Conservation (phyloP, 2,797 vertebrate genomes). For the Gambelia wislizenii region DNA sequence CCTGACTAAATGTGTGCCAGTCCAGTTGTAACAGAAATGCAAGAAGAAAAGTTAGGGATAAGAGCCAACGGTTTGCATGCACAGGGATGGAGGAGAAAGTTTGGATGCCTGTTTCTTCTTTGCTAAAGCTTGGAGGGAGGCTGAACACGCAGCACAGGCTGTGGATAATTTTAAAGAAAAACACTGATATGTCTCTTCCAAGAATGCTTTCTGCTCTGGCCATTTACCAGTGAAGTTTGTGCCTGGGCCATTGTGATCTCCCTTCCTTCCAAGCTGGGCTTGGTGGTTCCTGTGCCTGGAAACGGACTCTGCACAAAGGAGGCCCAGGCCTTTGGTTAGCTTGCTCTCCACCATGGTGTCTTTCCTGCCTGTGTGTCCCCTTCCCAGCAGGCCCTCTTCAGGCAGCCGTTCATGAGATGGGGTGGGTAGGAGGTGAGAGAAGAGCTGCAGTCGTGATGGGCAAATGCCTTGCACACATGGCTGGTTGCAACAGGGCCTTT, state of each 20-base stretch:
- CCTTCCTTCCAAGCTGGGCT: background rate
- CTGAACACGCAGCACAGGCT: background rate
- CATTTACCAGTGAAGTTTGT: background rate
- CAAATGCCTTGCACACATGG: background rate
- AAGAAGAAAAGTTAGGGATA: background rate
- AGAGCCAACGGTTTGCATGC: background rate
- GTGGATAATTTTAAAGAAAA: background rate
- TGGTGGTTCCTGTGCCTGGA: background rate
- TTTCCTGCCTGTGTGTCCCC: background rate
- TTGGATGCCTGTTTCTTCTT: no score
- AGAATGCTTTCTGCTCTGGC: background rate
- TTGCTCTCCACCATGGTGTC: background rate
- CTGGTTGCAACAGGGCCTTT: background rate
- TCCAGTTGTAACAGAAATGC: background rate
- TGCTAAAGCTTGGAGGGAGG: background rate
- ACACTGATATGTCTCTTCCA: background rate
- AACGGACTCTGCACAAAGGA: background rate
- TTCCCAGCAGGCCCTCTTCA: background rate
- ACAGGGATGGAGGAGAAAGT: no score
- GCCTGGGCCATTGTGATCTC: background rate
- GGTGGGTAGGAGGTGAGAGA: background rate
- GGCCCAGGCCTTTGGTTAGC: background rate
- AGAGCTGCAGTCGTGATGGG: background rate
- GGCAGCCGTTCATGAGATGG: background rate
- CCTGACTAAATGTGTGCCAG: background rate